Evolutionary conservation across 2,888 invertebrate genomes (phyloP), one percentile per base, ranked within the genome.

Genomic region (Tortricodes alternella): DNA sequence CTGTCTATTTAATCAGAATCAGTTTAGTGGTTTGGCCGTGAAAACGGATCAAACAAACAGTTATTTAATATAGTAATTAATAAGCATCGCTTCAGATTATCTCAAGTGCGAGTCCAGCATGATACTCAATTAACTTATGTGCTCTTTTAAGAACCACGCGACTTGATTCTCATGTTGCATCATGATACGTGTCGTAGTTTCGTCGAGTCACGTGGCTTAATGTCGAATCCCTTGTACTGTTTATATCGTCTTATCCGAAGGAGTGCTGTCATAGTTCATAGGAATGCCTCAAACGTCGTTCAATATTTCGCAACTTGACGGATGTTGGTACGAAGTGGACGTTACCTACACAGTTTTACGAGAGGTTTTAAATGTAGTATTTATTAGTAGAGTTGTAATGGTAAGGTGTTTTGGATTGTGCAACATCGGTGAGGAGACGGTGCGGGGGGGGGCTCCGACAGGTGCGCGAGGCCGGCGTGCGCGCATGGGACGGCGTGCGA

Each of bases 231-330:
- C 80, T 77, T 80, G 81, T 80, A 83, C 80, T 84, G 78, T 84
- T 81, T 83, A 80, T 77, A 81, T 85, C 84, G 83, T 84, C 79
- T 85, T 82, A 80, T 71, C 72, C 65, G 65, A 64, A 67, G 58
- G 65, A n/a, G 63, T 83, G 81, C 83, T 79, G 86, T 83, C 85
- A 87, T 84, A 84, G 87, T 81, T 82, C 81, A 85, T 71, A 79
- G 77, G 72, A 81, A 82, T 77, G 80, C 78, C 71, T 78, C 72
- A 66, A 63, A 67, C 66, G 69, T 73, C 68, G 65, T 63, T 64
- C 62, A 68, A 53, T 55, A 63, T 86, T 84, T 87, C 74, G 82
- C 85, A 86, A 87, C 63, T 63, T 68, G 72, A 80, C 71, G 70
- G 76, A 74, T 61, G 62, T 68, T 66, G 65, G 67, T n/a, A n/a